Conservation (phyloP, 2,797 vertebrate species). For the Epinephelus malabaricus region DNA sequence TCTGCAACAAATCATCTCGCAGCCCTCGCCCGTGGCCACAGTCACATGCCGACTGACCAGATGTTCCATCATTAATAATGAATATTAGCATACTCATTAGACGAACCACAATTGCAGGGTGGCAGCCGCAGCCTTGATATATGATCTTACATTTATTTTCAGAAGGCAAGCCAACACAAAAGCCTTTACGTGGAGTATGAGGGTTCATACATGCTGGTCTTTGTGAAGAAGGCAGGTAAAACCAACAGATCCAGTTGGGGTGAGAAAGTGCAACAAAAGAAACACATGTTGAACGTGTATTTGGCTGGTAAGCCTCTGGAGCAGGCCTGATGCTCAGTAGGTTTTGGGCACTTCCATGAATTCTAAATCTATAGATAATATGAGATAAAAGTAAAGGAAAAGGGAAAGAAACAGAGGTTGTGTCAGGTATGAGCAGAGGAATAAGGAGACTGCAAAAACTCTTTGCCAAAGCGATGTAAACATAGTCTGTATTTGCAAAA, state of each 20-base stretch:
- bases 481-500: slow-evolving; percentile 19
- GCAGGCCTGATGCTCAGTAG: neutral
- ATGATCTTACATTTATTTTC: slow-evolving; percentile 42
- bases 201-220: neutral
- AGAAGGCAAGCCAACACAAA: slow-evolving; percentile 44
- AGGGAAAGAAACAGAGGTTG: neutral
- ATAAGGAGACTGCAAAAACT: slow-evolving; percentile 5
- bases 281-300: slow-evolving; percentile 43
- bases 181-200: slow-evolving; percentile 33
- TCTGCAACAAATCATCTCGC: slow-evolving; percentile 52
- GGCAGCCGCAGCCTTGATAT: slow-evolving; percentile 41
- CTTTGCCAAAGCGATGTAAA: neutral
- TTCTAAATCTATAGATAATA: neutral
- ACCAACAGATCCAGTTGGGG: slow-evolving; percentile 17
- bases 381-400: neutral
- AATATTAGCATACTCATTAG: slow-evolving; percentile 63
- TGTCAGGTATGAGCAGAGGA: slow-evolving; percentile 6
- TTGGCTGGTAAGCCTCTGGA: slow-evolving; percentile 14
- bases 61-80: slow-evolving; percentile 74
- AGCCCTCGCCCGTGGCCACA: slow-evolving; percentile 19
- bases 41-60: slow-evolving; percentile 56
- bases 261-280: slow-evolving; percentile 32
- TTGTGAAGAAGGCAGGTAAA: slow-evolving; percentile 28
- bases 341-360: slow-evolving; percentile 11
- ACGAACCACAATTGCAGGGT: slow-evolving; percentile 29